Base-by-base conservation (phyloP, 2,888 invertebrate genomes). In the Limenitis camilla region DNA sequence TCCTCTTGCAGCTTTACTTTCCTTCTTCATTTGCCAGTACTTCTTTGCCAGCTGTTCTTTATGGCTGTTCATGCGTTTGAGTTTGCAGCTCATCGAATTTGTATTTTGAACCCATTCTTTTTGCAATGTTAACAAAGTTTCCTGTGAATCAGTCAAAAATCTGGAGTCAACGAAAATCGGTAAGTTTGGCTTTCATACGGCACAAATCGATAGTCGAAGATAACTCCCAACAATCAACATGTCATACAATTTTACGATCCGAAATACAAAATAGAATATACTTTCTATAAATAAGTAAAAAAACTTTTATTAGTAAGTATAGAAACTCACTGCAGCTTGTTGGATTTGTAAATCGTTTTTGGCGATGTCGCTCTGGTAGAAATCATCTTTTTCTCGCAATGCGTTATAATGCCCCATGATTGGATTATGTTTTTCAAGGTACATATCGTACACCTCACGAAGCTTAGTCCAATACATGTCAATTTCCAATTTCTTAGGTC, bases 321-420 rank as follows among this genome's bases (percentile, higher is more conserved):
- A 6, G 8, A 32, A 10, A 45, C 65, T 67, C 68, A 86, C 85
- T 58, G 76, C 67, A 38, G 79, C 74, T 9, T 74, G 68, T 60
- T 81, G 78, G 60, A 85, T 84, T 52, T 69, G 74, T 10, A 67
- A 52, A 47, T 82, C 84, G 36, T 88, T 85, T 51, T 72, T 76
- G 0, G 78, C 77, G 11, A 89, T 82, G 49, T 90, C 88, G 32
- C 88, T 73, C 40, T 88, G 86, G 63, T 88, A 89, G 59, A 89
- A 90, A 47, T 79, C 87, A 67, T 79, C 88, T 61, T 82, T 90
- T 71, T 78, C 88, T 53, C 72, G 74, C 63, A 76, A 62, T 36
- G 70, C 69, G 56, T 74, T 76, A 61, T 80, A 87, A 57, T 85
- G 84, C 2, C 67, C 76, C 77, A 85, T 83, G 47, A 87, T 85